Evolutionary conservation across 2,888 invertebrate species (phyloP), one percentile per base, ranked within the genome.

Genomic region (Pterostichus madidus): DNA sequence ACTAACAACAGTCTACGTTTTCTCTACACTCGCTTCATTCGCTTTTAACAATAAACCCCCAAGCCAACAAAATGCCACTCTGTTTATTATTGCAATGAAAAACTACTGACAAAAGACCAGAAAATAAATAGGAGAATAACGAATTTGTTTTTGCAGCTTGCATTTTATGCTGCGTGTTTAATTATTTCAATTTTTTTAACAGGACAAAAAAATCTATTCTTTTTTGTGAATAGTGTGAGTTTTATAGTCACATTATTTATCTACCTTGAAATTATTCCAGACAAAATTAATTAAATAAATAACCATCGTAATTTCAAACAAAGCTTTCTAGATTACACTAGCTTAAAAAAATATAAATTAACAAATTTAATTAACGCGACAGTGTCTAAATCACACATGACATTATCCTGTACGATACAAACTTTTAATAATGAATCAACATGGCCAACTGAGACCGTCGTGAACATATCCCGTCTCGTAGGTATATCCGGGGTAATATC

Each of bases 401-500:
- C 64, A 15, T 64, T 64, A 64, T 64, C 64, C 64, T 17, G 4
- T 17, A 13, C 17, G 56, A 13, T 71, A 44, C 56, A 15, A 56
- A 56, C 56, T 56, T 64, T 64, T 64, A 64, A 64, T 64, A 64
- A 64, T 64, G 35, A 64, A 64, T 64, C 64, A 64, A 11, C 35
- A 17, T 64, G n/a, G 73, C 49, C 73, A 49, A 73, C 46, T 35
- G 46, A 46, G 73, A 73, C 64, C 35, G 46, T 46, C 24, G 44
- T 6, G 35, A 13, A 52, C 39, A 75, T 31, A 52, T 75, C 32
- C 75, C 32, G 24, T 52, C 75, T 75, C 75, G 13, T 75, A 75
- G 75, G 75, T 75, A 75, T 49, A 49, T 39, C 75, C 75, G 75
- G 75, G 32, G 75, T 75, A 75, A 75, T 75, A 75, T 75, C 75